Evolutionary conservation across 2,113 vertebrate species (phyloP).

Genomic region (Ploceus nigricollis): DNA sequence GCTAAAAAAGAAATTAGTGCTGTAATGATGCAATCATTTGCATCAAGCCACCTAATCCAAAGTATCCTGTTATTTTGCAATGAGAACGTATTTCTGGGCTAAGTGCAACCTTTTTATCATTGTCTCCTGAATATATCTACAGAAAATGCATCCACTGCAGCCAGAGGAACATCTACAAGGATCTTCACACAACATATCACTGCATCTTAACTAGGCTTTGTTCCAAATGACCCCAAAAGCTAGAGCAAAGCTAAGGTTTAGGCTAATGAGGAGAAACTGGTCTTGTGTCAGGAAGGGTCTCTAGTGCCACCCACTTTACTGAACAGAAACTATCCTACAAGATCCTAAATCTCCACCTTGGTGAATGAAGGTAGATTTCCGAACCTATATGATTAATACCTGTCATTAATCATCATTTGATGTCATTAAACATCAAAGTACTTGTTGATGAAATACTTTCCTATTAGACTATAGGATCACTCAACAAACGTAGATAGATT

Average conservation of each 20-base stretch:
- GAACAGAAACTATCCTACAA: background rate
- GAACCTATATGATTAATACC: background rate
- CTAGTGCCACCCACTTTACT: background rate
- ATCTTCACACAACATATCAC: background rate
- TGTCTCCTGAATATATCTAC: background rate
- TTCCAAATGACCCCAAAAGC: background rate
- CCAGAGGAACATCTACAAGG: background rate
- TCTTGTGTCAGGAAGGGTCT: background rate
- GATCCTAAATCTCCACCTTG: background rate
- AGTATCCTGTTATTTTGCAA: background rate
- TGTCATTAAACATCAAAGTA: too few species aligned
- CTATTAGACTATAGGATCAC: background rate
- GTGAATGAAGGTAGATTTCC: background rate
- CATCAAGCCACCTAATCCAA: background rate
- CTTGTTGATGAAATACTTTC: background rate
- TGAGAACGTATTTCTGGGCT: fast-evolving
- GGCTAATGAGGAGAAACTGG: background rate
- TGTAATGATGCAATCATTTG: background rate
- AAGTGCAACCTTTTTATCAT: background rate
- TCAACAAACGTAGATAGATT: background rate
- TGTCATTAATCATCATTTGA: too few species aligned
- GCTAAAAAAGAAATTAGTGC: background rate
- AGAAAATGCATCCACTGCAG: background rate
- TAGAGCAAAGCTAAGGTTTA: background rate
- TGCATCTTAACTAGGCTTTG: background rate